Evolutionary conservation across 2,888 invertebrate genomes (phyloP).

Genomic region (Copidosoma aretas): DNA sequence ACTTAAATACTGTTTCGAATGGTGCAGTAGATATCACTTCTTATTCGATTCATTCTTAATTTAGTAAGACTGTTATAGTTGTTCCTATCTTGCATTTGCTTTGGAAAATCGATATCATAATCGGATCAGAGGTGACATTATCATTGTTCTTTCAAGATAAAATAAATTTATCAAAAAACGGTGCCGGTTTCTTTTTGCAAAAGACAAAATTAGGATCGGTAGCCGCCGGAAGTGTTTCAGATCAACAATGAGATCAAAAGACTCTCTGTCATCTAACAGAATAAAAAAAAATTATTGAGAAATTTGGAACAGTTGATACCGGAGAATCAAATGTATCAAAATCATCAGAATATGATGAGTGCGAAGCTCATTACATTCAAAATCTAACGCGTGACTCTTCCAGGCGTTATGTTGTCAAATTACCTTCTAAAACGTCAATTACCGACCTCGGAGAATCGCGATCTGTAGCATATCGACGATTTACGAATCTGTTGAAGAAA

Average conservation of each 20-base stretch:
- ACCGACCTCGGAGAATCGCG: conserved; percentile 33
- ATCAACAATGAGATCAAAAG: not conserved
- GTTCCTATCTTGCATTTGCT: too few relatives aligned
- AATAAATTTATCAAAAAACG: conserved; percentile 27
- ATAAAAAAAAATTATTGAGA: not conserved
- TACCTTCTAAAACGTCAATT: conserved; percentile 34
- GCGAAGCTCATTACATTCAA: conserved; percentile 37
- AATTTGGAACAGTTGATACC: conserved; percentile 43
- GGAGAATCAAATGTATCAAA: not conserved
- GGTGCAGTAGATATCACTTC: too few relatives aligned
- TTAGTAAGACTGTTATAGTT: too few relatives aligned
- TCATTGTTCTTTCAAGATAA: conserved; percentile 38
- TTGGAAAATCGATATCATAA: conserved; percentile 16
- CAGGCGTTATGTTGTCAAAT: conserved; percentile 40
- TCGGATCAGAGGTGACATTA: conserved; percentile 8
- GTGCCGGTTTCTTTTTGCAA: conserved; percentile 34
- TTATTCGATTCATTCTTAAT: too few relatives aligned
- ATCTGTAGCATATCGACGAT: conserved; percentile 23
- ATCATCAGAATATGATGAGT: conserved; percentile 26
- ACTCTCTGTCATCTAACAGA: conserved; percentile 7
- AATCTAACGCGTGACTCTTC: conserved; percentile 18
- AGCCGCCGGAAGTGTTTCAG: not conserved
- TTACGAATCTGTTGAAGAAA: conserved; percentile 26
- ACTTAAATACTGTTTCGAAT: too few relatives aligned
- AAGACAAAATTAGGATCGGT: conserved; percentile 41